phyloP scores from a whole-genome alignment of 1,140 invertebrate species.

The Neotoxoptera formosana region DNA sequence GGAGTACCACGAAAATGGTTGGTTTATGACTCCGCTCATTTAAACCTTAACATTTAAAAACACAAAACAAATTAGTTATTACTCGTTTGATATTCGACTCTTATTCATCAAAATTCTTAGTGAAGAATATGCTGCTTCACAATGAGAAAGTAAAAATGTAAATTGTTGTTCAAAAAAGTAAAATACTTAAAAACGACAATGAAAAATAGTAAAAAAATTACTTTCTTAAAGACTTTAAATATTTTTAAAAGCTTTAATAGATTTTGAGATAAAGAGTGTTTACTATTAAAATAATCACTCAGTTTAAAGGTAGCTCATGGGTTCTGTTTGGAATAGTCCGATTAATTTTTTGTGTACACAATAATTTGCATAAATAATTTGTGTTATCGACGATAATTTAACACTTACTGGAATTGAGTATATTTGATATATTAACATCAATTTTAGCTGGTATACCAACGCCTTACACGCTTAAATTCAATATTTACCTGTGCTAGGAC shows the following conservation, averaged over 20 bases:
- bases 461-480: background rate
- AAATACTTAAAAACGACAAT: background rate
- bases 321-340: background rate
- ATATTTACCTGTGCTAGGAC: background rate
- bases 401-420: background rate
- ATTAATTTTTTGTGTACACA: background rate
- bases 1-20: background rate
- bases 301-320: background rate
- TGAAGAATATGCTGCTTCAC: background rate
- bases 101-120: background rate
- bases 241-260: background rate
- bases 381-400: background rate
- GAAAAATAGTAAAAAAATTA: background rate
- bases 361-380: background rate
- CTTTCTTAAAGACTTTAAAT: background rate
- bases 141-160: background rate
- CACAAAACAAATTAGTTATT: background rate
- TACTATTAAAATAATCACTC: background rate
- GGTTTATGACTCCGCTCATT: background rate
- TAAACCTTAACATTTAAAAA: background rate
- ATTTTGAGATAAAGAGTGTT: background rate
- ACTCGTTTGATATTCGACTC: background rate
- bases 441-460: background rate
- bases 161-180: background rate
- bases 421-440: background rate